phyloP scores from a whole-genome alignment of 2,113 vertebrate genomes.

The Equus przewalskii region DNA sequence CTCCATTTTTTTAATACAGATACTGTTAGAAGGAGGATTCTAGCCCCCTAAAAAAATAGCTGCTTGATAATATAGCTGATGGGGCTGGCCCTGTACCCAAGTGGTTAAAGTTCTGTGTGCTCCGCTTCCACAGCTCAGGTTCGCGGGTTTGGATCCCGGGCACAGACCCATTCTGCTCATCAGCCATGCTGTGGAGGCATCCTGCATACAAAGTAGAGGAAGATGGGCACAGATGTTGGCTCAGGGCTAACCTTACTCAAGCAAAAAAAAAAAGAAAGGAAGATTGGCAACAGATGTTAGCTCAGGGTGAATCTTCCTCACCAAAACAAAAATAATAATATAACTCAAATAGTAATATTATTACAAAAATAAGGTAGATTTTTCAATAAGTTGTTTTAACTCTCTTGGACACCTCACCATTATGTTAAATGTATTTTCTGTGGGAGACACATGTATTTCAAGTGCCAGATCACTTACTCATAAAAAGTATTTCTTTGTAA shows the following conservation, averaged over 20 bases:
- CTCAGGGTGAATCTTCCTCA: too few species aligned
- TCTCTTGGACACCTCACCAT: background rate
- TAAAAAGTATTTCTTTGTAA: background rate
- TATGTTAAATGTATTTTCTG: background rate
- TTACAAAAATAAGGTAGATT: constrained; percentile 17
- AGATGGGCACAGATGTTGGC: too few species aligned
- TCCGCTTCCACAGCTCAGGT: too few species aligned
- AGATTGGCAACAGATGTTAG: too few species aligned
- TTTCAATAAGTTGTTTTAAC: background rate
- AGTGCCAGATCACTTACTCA: background rate
- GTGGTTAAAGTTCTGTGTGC: too few species aligned
- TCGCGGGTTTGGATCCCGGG: too few species aligned
- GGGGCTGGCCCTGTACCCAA: too few species aligned
- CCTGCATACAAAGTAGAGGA: too few species aligned
- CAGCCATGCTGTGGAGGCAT: too few species aligned
- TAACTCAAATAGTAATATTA: background rate
- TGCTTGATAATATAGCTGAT: background rate
- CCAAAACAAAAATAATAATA: background rate
- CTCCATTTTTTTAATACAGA: background rate
- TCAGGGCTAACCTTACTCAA: too few species aligned
- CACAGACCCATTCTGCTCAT: too few species aligned
- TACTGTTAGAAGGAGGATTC: background rate
- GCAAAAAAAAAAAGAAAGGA: too few species aligned
- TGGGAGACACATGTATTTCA: background rate
- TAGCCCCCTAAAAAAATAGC: background rate